Evolutionary conservation across 1,140 invertebrate species (phyloP), one percentile per base, ranked within the genome.

Genomic region (Drosophila sechellia): DNA sequence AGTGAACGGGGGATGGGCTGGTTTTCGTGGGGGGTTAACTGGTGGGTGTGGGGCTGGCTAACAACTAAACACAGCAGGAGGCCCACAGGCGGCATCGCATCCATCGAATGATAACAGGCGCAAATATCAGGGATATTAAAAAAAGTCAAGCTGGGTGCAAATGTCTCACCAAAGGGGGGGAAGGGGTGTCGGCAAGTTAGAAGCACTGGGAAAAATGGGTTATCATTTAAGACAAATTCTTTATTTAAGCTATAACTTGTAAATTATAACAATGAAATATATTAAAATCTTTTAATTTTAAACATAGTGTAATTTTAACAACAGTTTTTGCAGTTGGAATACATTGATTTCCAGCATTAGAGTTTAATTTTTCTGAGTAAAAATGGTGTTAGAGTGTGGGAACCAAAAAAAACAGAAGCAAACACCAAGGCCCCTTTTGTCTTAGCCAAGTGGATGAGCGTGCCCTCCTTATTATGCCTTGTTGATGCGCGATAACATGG

Each of bases 41-140:
- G n/a, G n/a, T 15, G 64, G 46, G 25, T 10, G 22, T 10, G 22
- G 31, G 48, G 60, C 6, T 35, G 48, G 54, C 55, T 10, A 57
- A 56, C 39, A 61, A 65, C 46, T 57, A 77, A 45, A 45, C 58
- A 45, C 68, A 74, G 35, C 69, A 74, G 39, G 61, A 68, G 73
- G 43, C 34, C 49, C 64, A 58, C 50, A 68, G 46, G 43, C 58
- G 43, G 45, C 45, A 45, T 39, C 13, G 45, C 53, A 57, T 48
- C 61, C 78, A 87, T 83, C 79, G 76, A 79, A 81, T 86, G 81
- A 86, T 85, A 85, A 80, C 79, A 87, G 77, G 64, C 77, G 77
- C 77, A 80, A 87, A 79, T 89, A 89, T 89, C 83, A 83, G 74
- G 83, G 59, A 87, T 87, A 87, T 87, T 87, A 87, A 87, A 87